These are phyloP conservation scores for Craterocephalus amniculus DNA, from an alignment of 2,797 vertebrate species.

Conservation along the genomic window DNA sequence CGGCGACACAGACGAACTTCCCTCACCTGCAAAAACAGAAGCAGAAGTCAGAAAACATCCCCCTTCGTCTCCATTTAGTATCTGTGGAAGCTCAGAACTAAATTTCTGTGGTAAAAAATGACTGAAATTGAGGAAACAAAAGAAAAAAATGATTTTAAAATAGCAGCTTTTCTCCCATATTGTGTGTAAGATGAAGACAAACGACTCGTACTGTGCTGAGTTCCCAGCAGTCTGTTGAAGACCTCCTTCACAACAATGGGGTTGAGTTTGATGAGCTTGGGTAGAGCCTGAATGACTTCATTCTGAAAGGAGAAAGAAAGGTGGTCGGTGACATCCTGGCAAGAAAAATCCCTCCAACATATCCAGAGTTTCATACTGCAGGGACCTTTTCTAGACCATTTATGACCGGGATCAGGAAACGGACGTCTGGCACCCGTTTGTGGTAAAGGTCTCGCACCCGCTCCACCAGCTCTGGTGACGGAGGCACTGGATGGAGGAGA, in stretches of 20 bases:
- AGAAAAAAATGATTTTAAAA: background rate
- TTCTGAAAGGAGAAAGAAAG: slow-evolving; percentile 76
- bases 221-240: slow-evolving; percentile 94
- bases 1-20: slow-evolving; percentile 90
- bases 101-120: background rate
- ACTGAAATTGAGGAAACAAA: background rate
- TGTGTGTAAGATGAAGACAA: background rate
- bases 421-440: slow-evolving; percentile 93
- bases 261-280: slow-evolving; percentile 97
- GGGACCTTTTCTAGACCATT: slow-evolving; percentile 94
- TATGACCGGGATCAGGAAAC: slow-evolving; percentile 95
- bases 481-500: slow-evolving; percentile 83
- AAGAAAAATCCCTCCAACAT: background rate
- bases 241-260: slow-evolving; percentile 97
- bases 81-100: background rate
- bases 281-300: slow-evolving; percentile 94
- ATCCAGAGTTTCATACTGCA: background rate
- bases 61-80: background rate
- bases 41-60: background rate
- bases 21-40: slow-evolving; percentile 84
- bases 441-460: slow-evolving; percentile 95
- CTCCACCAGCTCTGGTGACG: slow-evolving; percentile 95
- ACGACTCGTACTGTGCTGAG: slow-evolving; percentile 90
- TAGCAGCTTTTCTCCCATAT: background rate
- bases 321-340: background rate